Base-by-base conservation (phyloP, 2,797 vertebrate genomes). In the Carduelis carduelis region DNA sequence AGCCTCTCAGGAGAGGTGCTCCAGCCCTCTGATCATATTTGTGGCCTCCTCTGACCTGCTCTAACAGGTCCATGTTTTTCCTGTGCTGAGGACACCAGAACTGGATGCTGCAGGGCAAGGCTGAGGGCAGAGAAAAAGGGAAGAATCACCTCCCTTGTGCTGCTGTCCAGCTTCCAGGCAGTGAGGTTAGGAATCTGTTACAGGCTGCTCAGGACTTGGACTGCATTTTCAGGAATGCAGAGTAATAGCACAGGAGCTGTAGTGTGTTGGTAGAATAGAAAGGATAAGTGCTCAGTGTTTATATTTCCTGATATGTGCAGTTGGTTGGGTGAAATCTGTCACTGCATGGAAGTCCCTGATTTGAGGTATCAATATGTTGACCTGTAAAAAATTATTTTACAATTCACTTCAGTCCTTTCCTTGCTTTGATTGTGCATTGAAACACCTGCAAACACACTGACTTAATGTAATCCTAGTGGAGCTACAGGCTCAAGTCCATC, bases 71-170 rank as follows among this genome's bases (percentile, higher is more conserved):
- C 20, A 19, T 34, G 8, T 11, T 22, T 18, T 32, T 52, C 34
- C 16, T 63, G 32, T 43, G 14, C 17, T 74, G 46, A 50, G n/a
- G 41, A 7, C 4, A 3, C 46, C 61, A 69, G 46, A 74, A 10
- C 30, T 50, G 41, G 11, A 41, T 0, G 2, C n/a, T 89, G 7
- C 43, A 46, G 72, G 27, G 9, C 1, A 19, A 15, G 15, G 14
- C 60, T 5, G 20, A 60, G 61, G 32, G 50, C 1, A 2, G 47
- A 34, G 22, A 1, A 53, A 24, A 83, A 21, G 41, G 39, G 28
- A 71, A 28, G 12, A 26, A 87, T 59, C 32, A 9, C 11, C 12
- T 90, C 13, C 22, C 19, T 76, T 2, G 0, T 34, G 19, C 43
- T 79, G 30, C 37, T 52, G 18, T 14, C 23, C n/a, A 17, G 4